These are phyloP conservation scores for Semibalanus balanoides DNA, from an alignment of 1,140 invertebrate genomes.

Conservation along the genomic window DNA sequence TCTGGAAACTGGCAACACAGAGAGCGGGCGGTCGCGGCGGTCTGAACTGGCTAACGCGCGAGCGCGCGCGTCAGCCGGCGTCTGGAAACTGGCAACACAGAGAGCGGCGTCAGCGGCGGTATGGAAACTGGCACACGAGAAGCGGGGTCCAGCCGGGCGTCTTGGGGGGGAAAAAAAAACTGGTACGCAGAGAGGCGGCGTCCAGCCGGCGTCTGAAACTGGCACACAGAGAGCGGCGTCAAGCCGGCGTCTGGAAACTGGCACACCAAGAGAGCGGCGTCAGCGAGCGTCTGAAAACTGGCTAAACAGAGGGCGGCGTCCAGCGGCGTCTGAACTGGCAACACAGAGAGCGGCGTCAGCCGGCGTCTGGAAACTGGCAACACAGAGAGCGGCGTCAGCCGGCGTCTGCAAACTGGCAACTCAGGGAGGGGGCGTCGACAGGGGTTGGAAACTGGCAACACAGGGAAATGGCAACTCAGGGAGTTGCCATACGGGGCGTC, in stretches of 20 bases:
- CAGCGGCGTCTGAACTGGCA: constrained; percentile 42
- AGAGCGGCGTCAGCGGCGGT: too few relatives aligned
- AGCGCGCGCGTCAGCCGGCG: too few relatives aligned
- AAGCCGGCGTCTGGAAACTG: background rate
- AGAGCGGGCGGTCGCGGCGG: too few relatives aligned
- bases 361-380: background rate
- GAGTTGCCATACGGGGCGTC: too few relatives aligned
- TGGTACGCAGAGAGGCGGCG: too few relatives aligned
- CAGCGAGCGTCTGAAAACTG: background rate
- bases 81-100: background rate
- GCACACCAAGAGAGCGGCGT: background rate
- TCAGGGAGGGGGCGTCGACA: too few relatives aligned
- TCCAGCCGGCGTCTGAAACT: too few relatives aligned
- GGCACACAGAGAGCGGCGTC: too few relatives aligned
- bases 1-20: background rate
- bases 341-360: background rate
- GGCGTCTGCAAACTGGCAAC: background rate
- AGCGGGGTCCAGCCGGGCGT: too few relatives aligned
- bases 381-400: too few relatives aligned
- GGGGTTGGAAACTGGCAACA: background rate
- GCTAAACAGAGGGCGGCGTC: constrained; percentile 32
- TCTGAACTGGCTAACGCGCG: background rate
- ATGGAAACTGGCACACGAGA: background rate
- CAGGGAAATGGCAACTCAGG: too few relatives aligned
- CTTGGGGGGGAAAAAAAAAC: too few relatives aligned